Evolutionary conservation across 2,888 invertebrate species (phyloP), one percentile per base, ranked within the genome.

Genomic region (Heteromyza rotundicornis): DNA sequence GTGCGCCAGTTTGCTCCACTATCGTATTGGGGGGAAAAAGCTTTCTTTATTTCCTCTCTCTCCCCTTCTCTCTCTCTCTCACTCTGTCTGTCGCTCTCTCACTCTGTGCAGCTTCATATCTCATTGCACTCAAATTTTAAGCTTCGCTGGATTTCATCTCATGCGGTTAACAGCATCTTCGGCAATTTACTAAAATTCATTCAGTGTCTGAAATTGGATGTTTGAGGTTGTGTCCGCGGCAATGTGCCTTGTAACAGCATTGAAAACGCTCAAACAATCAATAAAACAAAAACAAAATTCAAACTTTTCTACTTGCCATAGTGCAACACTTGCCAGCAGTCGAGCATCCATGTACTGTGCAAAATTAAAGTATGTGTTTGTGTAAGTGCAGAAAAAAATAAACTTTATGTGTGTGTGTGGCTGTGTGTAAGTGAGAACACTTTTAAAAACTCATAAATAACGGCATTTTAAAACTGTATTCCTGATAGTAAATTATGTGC

Each of bases 201-300:
- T 79, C 74, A 73, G 78, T 74, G 72, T 72, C 75, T 75, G 79
- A 70, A 71, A 69, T 74, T 73, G 76, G 72, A 75, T 71, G 79
- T 70, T 75, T 73, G 68, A 68, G 70, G 79, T 79, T 73, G 72
- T 66, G 59, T 64, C 60, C 49, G 66, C 70, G 66, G 55, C 22
- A 19, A 36, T 55, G 47, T 54, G 64, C 20, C 54, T 60, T 55
- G 14, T 19, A 36, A 16, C 35, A 50, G 14, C 19, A 32, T 22
- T 20, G 16, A 32, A n/a, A 32, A 12, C 40, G 19, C 44, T 8
- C 40, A n/a, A 40, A n/a, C 40, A 40, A 40, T 40, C 40, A 40
- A 40, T 40, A 40, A 40, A 40, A n/a, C 14, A 27, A 27, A 27
- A 27, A 27, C 10, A 40, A 40, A 3, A n/a, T n/a, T n/a, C n/a